Evolutionary conservation across 2,888 invertebrate species (phyloP).

Genomic region (Unio delphinus): DNA sequence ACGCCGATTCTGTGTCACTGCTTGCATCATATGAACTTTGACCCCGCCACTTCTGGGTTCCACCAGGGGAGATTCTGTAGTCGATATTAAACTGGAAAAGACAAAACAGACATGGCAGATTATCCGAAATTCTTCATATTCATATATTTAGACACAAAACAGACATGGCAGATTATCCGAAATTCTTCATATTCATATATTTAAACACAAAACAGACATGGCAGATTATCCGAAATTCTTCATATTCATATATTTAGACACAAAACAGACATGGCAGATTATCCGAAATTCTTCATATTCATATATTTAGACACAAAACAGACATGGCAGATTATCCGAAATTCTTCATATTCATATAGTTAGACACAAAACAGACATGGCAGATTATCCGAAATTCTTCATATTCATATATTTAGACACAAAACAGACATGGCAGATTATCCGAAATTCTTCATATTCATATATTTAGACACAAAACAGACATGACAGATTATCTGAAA

Average conservation of each 20-base stretch:
- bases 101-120: background rate
- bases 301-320: background rate
- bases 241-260: too few species aligned
- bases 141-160: background rate
- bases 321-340: too few species aligned
- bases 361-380: background rate
- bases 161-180: too few species aligned
- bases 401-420: background rate
- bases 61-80: slow-evolving; percentile 65
- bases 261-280: too few species aligned
- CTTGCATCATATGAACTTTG: slow-evolving; percentile 58
- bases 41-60: slow-evolving; percentile 55
- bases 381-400: too few species aligned
- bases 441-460: background rate
- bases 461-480: background rate
- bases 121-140: too few species aligned
- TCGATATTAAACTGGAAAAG: slow-evolving; percentile 72
- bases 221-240: too few species aligned
- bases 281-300: too few species aligned
- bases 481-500: background rate
- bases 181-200: too few species aligned
- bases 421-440: background rate
- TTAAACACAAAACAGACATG: too few species aligned
- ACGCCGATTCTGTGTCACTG: slow-evolving; percentile 61
- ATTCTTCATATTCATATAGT: too few species aligned